Percentiles rank a stretch among this genome's conserved stretches.
phyloP scores from a whole-genome alignment of 2,113 vertebrate genomes.

The Sprattus sprattus region DNA sequence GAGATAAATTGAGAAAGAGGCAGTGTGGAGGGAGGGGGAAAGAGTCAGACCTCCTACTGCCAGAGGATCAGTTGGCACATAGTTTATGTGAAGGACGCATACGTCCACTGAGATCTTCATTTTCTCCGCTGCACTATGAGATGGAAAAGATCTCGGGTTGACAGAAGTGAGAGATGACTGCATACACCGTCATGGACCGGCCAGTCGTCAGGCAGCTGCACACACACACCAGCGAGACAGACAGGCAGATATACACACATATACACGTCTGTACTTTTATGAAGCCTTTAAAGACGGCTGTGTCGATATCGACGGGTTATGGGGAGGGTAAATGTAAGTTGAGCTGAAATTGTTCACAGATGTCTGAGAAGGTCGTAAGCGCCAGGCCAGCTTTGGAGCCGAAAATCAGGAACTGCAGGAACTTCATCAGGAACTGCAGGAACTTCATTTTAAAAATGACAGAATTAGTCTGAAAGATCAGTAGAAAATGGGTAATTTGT shows the following conservation, averaged over 20 bases:
- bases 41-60: neutral
- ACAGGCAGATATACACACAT: neutral
- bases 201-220: neutral
- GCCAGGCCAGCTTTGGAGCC: neutral
- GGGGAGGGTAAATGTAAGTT: neutral
- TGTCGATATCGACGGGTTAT: neutral
- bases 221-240: neutral
- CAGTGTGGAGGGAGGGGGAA: neutral
- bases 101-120: neutral
- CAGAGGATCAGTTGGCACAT: neutral
- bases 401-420: neutral
- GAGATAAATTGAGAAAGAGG: too few relatives aligned
- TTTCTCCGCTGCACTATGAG: neutral
- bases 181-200: neutral
- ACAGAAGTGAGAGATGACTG: neutral
- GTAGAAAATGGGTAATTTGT: too few relatives aligned
- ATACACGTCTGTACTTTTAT: neutral
- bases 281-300: neutral
- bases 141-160: neutral
- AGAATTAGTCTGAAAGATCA: too few relatives aligned
- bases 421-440: neutral
- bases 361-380: neutral
- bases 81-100: neutral
- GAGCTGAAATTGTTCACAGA: neutral
- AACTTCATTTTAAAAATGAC: neutral